Percentiles rank a stretch among this genome's conserved stretches.
phyloP scores from a whole-genome alignment of 1,140 invertebrate genomes.

The Scaptomyza graminum region DNA sequence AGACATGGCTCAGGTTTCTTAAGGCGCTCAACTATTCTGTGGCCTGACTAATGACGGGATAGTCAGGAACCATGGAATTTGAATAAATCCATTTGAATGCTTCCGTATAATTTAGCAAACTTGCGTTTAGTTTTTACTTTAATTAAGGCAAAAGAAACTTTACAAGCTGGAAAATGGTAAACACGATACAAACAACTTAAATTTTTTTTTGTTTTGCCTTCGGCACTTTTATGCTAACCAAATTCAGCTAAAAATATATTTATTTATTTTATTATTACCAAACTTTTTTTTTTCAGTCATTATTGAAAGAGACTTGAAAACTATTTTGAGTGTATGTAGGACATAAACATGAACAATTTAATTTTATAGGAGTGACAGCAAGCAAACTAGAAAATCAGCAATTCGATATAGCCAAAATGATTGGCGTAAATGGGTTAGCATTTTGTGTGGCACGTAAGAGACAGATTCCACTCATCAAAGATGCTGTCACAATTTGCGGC shows the following conservation, averaged over 20 bases:
- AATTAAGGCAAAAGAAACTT: not conserved
- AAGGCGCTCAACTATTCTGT: not conserved
- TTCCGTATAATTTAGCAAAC: conserved; percentile 1
- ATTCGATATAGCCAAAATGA: not conserved
- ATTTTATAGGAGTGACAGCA: not conserved
- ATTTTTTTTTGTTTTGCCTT: too few relatives aligned
- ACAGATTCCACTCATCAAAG: conserved; percentile 19
- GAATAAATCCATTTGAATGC: conserved; percentile 1
- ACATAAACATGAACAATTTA: not conserved
- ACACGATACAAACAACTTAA: too few relatives aligned
- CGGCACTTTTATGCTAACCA: too few relatives aligned
- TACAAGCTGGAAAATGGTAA: too few relatives aligned
- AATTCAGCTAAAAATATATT: too few relatives aligned
- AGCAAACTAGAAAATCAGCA: not conserved
- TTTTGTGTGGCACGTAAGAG: conserved; percentile 16
- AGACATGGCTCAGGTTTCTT: conserved; percentile 7
- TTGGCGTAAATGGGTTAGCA: not conserved
- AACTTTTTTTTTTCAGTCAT: too few relatives aligned
- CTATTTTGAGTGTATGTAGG: not conserved
- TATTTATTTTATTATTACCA: too few relatives aligned
- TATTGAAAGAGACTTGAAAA: not conserved
- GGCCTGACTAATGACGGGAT: conserved; percentile 18
- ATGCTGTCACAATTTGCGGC: conserved; percentile 46
- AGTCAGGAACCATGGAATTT: not conserved
- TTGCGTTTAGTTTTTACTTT: conserved; percentile 10